Evolutionary conservation across 2,888 invertebrate genomes (phyloP).

Genomic region (Eupithecia tripunctaria): DNA sequence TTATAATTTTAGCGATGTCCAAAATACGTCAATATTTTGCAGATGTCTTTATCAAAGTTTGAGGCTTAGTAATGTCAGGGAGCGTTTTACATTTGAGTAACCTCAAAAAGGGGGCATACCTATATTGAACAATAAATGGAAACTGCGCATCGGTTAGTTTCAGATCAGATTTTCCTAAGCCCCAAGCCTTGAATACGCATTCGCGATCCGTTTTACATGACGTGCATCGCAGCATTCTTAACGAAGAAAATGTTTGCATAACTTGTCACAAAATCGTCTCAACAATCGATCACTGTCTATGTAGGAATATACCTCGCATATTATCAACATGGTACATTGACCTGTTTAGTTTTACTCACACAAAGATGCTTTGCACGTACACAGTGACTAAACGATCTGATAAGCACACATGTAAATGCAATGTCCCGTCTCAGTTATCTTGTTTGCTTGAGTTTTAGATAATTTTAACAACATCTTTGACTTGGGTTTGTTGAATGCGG

Average conservation of each 20-base stretch:
- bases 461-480: conserved; percentile 36
- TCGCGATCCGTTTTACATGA: conserved; percentile 64
- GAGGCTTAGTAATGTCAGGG: not conserved
- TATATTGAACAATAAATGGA: not conserved
- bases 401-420: conserved; percentile 57
- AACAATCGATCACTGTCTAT: conserved; percentile 81
- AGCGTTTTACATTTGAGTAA: no score
- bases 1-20: not conserved
- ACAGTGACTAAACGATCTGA: conserved; percentile 62
- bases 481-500: conserved; percentile 18
- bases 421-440: conserved; percentile 63
- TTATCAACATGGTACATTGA: conserved; percentile 76
- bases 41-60: not conserved
- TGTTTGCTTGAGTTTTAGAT: conserved; percentile 65
- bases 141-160: not conserved
- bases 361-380: conserved; percentile 47
- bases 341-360: conserved; percentile 70
- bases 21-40: not conserved
- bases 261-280: conserved; percentile 67
- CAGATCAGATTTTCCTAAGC: not conserved
- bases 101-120: not conserved
- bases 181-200: not conserved
- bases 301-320: conserved; percentile 59
- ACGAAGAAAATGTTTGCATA: conserved; percentile 69
- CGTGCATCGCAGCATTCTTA: conserved; percentile 52